Evolutionary conservation across 2,888 invertebrate species (phyloP), one percentile per base, ranked within the genome.

Genomic region (Achlya flavicornis): DNA sequence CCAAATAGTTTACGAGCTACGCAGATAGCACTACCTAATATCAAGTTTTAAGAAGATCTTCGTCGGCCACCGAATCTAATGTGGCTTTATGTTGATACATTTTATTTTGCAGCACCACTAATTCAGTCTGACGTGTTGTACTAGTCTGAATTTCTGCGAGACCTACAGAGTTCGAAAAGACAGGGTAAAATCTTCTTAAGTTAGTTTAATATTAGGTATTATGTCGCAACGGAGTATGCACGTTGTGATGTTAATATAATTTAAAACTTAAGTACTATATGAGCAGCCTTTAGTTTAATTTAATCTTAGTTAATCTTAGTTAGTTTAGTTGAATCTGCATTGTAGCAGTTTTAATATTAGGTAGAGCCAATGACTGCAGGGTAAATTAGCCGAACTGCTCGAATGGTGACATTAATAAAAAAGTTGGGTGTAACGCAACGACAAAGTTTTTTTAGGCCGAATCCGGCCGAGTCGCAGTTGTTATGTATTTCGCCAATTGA

Each of bases 61-160:
- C 53, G 19, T 19, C 19, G 19, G 16, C 16, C 53, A 53, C 53
- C 53, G 46, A 58, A 35, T n/a, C 33, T 4, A 16, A 38, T 38
- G 38, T 59, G 38, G 16, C 33, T 38, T 35, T 59, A 64, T 57
- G 58, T 64, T 58, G 59, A 35, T 71, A 63, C 69, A 65, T 75
- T 71, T 74, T 77, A 64, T 59, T 77, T 89, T 86, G 67, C 89
- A 90, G 90, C 86, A 61, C 82, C 82, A 66, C 76, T 90, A 71
- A 86, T 82, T 71, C 83, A 86, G 64, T 84, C 88, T 69, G 91
- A 91, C 79, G 90, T 91, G 67, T 81, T 91, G 65, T 91, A 91
- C 75, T 90, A 81, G 64, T 53, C 53, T 19, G 19, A 64, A 66
- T 61, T 65, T 63, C 64, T 63, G 19, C 58, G 58, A 59, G 14